These are phyloP conservation scores for Sparus aurata DNA, from an alignment of 2,797 vertebrate species.

Conservation along the genomic window DNA sequence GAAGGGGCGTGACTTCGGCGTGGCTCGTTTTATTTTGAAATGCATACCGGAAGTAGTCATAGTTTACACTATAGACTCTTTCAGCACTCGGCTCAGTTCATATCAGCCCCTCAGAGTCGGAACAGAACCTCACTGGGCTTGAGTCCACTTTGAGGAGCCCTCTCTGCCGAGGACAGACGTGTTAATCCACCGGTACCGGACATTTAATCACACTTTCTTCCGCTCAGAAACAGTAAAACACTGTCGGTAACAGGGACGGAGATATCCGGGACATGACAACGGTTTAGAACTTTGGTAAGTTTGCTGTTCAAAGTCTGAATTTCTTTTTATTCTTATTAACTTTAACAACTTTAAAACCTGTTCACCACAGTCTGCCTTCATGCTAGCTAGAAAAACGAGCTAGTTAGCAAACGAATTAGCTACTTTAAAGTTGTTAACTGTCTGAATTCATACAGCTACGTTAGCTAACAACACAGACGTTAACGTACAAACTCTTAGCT, in stretches of 20 bases:
- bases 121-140: not conserved
- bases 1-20: too few relatives aligned
- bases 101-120: not conserved
- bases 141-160: not conserved
- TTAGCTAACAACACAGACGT: not conserved
- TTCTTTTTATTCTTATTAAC: not conserved
- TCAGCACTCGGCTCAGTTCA: not conserved
- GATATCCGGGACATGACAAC: not conserved
- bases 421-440: too few relatives aligned
- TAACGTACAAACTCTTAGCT: not conserved
- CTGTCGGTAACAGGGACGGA: conserved; percentile 7
- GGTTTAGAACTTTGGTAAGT: conserved; percentile 22
- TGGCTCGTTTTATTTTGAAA: conserved; percentile 25
- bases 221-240: not conserved
- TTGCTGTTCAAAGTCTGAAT: not conserved
- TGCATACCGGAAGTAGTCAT: not conserved
- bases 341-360: not conserved
- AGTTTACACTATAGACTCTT: accelerated
- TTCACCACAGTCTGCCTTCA: accelerated
- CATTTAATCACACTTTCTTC: accelerated
- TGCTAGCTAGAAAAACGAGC: not conserved
- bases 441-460: not conserved
- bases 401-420: not conserved
- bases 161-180: accelerated
- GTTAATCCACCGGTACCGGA: not conserved